These are phyloP conservation scores for Acanthoscelides obtectus DNA, from an alignment of 2,888 invertebrate genomes.

Conservation along the genomic window DNA sequence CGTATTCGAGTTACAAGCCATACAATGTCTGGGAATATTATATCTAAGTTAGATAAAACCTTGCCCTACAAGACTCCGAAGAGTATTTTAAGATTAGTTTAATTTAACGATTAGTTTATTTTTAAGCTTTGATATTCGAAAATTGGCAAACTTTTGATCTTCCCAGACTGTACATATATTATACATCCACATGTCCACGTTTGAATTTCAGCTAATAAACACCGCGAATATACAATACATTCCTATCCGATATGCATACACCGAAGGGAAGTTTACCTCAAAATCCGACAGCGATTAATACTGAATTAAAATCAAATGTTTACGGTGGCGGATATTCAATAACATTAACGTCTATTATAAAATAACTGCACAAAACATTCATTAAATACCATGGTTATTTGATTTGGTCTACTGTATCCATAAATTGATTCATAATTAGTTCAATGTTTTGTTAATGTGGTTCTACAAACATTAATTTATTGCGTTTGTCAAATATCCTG, in stretches of 20 bases:
- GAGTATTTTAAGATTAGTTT: no score
- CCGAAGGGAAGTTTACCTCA: background rate
- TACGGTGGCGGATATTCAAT: background rate
- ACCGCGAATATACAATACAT: no score
- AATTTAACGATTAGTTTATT: no score
- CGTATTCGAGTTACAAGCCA: no score
- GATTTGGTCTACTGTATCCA: slow-evolving; percentile 14
- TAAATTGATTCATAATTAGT: slow-evolving; percentile 1
- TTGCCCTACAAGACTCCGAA: no score
- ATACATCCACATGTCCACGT: background rate
- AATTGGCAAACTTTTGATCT: no score
- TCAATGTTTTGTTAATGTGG: background rate
- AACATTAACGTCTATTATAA: background rate
- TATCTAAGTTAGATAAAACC: no score
- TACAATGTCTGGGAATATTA: no score
- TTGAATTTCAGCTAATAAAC: background rate
- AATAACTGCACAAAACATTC: slow-evolving; percentile 1
- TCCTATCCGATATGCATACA: no score
- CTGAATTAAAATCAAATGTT: background rate
- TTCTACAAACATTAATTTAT: background rate
- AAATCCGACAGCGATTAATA: background rate
- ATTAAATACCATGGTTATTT: slow-evolving; percentile 15
- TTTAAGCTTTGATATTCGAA: no score
- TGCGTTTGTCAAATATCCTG: background rate
- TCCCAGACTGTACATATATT: background rate